Evolutionary conservation across 2,888 invertebrate species (phyloP), one percentile per base, ranked within the genome.

Genomic region (Acanthoscelides obtectus): DNA sequence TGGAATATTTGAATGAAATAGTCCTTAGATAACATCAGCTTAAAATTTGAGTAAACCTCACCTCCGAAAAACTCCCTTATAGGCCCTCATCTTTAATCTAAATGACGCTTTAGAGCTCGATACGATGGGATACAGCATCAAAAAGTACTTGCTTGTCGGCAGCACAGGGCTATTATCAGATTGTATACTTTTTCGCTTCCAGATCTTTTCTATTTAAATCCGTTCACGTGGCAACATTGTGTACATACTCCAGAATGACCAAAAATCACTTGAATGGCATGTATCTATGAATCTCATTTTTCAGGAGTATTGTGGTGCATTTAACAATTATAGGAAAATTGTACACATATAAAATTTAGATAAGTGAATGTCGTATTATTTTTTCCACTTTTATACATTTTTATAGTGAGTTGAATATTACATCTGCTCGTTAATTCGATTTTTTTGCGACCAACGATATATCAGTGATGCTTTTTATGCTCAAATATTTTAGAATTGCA

Each of bases 311-410:
- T 45, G 17, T 12, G 45, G 45, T 45, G 45, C 45, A 45, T 45
- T 45, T 45, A 45, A 45, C 1, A 45, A 1, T 45, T 45, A 17
- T 45, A 45, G 45, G 17, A 45, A 45, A 45, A 45, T 45, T 12
- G 6, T 45, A 45, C 17, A 25, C 25, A 25, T 25, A 25, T 25
- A 5, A 45, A 45, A 45, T 12, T 45, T 45, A 45, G 45, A 45
- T 45, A 45, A 45, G 45, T 45, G 45, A 45, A 45, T 45, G 45
- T 45, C 45, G 45, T 45, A 45, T 12, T 45, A 45, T 45, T 1
- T 45, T 45, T 45, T 70, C 72, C 69, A 69, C 25, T 64, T 72
- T 73, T 73, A 70, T 71, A 73, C 71, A 64, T 73, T 71, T 71
- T 66, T 73, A 70, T 45, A 70, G 20, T 20, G 20, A 66, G 66